Conservation (phyloP, 1,140 invertebrate species). For the Cylas formicarius region DNA sequence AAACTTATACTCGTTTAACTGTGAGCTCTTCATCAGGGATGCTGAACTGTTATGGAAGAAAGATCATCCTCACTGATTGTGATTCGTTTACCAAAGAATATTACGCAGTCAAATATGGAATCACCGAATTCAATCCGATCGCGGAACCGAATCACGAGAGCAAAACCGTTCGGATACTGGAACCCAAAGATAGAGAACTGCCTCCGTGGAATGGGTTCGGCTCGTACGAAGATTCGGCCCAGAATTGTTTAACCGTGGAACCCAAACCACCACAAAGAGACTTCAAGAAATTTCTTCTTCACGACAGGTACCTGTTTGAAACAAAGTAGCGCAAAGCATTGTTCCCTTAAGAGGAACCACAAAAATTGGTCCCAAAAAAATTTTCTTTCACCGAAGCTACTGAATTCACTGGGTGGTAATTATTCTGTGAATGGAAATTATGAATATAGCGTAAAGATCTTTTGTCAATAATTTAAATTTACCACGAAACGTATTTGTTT, state of each 20-base stretch:
- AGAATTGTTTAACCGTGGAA: conserved; percentile 70
- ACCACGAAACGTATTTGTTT: too few species aligned
- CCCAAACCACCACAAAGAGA: conserved; percentile 69
- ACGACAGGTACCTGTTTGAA: conserved; percentile 55
- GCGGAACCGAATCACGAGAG: conserved; percentile 42
- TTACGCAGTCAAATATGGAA: conserved; percentile 52
- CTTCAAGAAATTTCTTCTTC: conserved; percentile 72
- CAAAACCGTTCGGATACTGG: conserved; percentile 36
- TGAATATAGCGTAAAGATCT: too few species aligned
- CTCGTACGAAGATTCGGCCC: conserved; percentile 76
- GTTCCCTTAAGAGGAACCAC: conserved; percentile 4
- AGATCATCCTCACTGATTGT: conserved; percentile 74
- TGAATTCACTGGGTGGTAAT: not conserved
- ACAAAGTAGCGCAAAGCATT: conserved; percentile 3
- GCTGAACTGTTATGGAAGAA: conserved; percentile 71
- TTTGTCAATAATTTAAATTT: too few species aligned
- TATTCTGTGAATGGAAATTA: too few species aligned
- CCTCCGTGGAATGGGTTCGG: conserved; percentile 88
- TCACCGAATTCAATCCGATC: conserved; percentile 55
- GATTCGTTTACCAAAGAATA: conserved; percentile 84
- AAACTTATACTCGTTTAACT: not conserved
- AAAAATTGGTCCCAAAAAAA: not conserved
- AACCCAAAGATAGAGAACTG: conserved; percentile 47
- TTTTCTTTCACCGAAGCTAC: not conserved
- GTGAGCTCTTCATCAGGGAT: conserved; percentile 41